Evolutionary conservation across 2,888 invertebrate species (phyloP).

Genomic region (Eutolmus rufibarbis): DNA sequence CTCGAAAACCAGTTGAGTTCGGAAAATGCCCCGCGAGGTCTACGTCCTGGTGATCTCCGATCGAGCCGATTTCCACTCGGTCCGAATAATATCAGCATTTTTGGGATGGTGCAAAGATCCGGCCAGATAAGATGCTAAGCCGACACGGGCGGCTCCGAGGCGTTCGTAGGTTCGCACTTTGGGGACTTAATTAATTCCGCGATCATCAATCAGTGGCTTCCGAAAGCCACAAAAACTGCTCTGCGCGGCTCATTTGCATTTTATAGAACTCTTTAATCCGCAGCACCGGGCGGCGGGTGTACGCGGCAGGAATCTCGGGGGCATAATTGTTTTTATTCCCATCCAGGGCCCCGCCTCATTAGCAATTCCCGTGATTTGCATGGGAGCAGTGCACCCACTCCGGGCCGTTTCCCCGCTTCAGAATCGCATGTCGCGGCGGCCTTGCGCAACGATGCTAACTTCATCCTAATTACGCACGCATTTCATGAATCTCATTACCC

Average conservation of each 20-base stretch:
- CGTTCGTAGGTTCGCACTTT: background rate
- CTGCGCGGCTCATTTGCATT: background rate
- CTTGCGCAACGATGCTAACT: background rate
- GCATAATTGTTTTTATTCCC: background rate
- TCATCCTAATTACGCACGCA: background rate
- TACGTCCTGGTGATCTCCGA: background rate
- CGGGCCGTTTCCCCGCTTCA: background rate
- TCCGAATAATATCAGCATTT: background rate
- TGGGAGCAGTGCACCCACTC: background rate
- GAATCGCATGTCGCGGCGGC: background rate
- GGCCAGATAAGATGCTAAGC: background rate
- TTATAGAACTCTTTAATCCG: background rate
- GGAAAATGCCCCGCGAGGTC: background rate
- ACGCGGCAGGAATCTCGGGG: background rate
- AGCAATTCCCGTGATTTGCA: background rate
- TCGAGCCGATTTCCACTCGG: background rate
- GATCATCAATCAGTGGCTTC: background rate
- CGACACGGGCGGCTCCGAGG: background rate
- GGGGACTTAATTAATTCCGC: background rate
- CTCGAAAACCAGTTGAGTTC: background rate
- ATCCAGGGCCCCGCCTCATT: background rate
- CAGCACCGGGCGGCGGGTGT: background rate
- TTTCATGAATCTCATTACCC: background rate
- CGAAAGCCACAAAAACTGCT: background rate
- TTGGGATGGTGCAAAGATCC: background rate